These are phyloP conservation scores for Diceros bicornis DNA, from an alignment of 2,797 vertebrate genomes.

Conservation along the genomic window DNA sequence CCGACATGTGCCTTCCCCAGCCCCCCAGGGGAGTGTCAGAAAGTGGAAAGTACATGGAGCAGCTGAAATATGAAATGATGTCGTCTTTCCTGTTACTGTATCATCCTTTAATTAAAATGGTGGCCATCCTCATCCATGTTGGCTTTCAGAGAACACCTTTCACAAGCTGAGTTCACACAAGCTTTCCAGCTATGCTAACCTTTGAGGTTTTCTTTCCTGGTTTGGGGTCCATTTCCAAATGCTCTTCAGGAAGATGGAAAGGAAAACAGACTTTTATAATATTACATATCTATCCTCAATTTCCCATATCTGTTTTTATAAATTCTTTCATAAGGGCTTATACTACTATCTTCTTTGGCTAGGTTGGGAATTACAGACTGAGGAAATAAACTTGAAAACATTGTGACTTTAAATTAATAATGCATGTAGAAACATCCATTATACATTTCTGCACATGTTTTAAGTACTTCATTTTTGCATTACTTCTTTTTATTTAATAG, in stretches of 20 bases:
- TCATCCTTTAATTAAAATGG: neutral
- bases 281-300: neutral
- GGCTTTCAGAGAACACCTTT: neutral
- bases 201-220: neutral
- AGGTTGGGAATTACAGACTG: neutral
- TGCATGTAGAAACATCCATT: neutral
- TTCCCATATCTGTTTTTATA: neutral
- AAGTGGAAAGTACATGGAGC: accelerated
- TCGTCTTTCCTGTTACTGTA: neutral
- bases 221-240: neutral
- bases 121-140: accelerated
- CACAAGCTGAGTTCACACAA: neutral
- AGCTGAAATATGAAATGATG: neutral
- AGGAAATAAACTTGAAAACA: neutral
- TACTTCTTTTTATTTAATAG: neutral
- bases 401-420: neutral
- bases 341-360: neutral
- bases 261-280: neutral
- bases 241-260: neutral
- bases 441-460: neutral
- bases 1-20: accelerated
- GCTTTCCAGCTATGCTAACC: neutral
- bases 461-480: neutral
- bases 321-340: neutral
- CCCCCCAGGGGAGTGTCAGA: accelerated